phyloP scores from a whole-genome alignment of 1,140 invertebrate species.

The Drosophila navojoa region DNA sequence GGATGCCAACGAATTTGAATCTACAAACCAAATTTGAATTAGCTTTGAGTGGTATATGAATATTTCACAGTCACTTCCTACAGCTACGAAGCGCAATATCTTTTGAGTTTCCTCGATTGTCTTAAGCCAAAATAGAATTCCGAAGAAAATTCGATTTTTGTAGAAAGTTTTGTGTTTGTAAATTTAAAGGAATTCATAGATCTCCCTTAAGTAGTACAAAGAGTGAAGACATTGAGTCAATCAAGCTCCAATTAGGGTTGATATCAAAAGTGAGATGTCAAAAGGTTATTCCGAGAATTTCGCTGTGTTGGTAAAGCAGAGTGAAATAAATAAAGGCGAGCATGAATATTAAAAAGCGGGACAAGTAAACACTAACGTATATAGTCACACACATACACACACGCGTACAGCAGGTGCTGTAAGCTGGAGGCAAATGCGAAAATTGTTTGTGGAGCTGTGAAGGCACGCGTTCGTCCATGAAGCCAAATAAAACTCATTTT shows the following conservation, averaged over 20 bases:
- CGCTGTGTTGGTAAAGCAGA: constrained; percentile 10
- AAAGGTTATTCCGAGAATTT: constrained; percentile 26
- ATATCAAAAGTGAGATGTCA: constrained; percentile 24
- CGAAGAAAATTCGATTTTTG: no score
- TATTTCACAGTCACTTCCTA: no score
- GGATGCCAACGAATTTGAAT: no score
- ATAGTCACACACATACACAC: constrained; percentile 19
- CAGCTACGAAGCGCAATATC: no score
- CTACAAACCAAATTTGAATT: no score
- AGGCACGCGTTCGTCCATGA: constrained; percentile 55
- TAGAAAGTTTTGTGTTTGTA: no score
- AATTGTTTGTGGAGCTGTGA: constrained; percentile 36
- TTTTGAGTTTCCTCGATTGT: no score
- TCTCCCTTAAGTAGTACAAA: no score
- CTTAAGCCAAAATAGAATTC: no score
- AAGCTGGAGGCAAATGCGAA: constrained; percentile 30
- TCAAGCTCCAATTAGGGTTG: constrained; percentile 5
- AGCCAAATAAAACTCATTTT: constrained; percentile 73
- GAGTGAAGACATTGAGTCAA: neutral
- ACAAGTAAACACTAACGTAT: constrained; percentile 24
- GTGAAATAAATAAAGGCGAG: constrained; percentile 45
- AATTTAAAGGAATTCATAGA: no score
- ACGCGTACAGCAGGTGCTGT: constrained; percentile 8
- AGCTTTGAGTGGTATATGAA: no score
- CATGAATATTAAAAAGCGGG: constrained; percentile 65